A percentile compares a stretch with the other conserved stretches of the same genome.
phyloP scores from a whole-genome alignment of 2,888 invertebrate species.

The Bedellia somnulentella region DNA sequence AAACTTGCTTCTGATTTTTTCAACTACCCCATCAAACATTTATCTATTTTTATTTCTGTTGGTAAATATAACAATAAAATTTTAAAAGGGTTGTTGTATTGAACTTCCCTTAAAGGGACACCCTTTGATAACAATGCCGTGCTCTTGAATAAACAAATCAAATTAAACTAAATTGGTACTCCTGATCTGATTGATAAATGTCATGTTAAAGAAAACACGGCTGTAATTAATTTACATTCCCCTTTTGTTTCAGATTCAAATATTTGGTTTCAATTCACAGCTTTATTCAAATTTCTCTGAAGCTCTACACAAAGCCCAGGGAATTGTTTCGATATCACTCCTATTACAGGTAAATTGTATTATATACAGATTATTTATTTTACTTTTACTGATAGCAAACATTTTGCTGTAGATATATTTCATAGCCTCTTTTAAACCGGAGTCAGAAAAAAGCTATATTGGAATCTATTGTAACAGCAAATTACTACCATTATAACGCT shows the following conservation, averaged over 20 bases:
- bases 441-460: constrained; percentile 34
- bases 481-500: constrained; percentile 32
- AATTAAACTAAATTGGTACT: neutral
- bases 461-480: constrained; percentile 34
- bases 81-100: too few relatives aligned
- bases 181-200: neutral
- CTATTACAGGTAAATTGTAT: constrained; percentile 95
- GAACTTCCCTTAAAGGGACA: too few relatives aligned
- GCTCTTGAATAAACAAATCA: constrained; percentile 1
- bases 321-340: constrained; percentile 91
- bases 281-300: constrained; percentile 95
- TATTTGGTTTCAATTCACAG: constrained; percentile 97
- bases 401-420: too few relatives aligned
- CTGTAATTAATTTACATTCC: constrained; percentile 6
- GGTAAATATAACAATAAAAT: too few relatives aligned
- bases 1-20: too few relatives aligned
- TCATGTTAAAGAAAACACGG: constrained; percentile 1
- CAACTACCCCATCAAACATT: too few relatives aligned
- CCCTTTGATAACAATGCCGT: too few relatives aligned
- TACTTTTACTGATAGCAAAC: too few relatives aligned
- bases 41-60: too few relatives aligned
- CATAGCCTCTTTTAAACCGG: too few relatives aligned
- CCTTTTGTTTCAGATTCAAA: constrained; percentile 83
- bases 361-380: too few relatives aligned
- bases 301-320: constrained; percentile 91